Base-by-base conservation (phyloP, 2,113 vertebrate species). In the Hypocryptadius cinnamomeus region DNA sequence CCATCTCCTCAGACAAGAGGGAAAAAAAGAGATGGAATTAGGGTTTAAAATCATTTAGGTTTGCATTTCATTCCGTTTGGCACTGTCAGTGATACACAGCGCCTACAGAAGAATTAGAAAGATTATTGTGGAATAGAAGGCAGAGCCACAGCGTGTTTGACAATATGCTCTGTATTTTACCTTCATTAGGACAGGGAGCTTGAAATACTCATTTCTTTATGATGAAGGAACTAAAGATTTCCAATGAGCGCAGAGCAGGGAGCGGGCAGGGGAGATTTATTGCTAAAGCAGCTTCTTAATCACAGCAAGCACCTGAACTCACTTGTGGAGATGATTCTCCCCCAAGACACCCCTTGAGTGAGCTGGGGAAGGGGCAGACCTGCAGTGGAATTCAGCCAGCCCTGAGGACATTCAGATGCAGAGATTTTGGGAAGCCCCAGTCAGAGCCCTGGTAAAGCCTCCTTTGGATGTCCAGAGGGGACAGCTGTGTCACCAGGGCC, bases 161-260 rank as follows among this genome's bases (percentile, higher is more conserved):
- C 89, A 90, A 74, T 74, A 15, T 5, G 57, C 61, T 91, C 65
- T 6, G 8, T 93, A 71, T 80, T 92, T 90, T 85, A 87, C 87
- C 91, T 91, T 94, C 93, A 88, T 96, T 80, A 95, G 95, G 91
- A 94, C 72, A 57, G 69, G 61, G 77, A 91, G 79, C 78, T 85
- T 89, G 79, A 92, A 95, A 87, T 87, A 61, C 87, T 93, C 84
- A 87, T 93, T 96, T 93, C 90, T 90, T 87, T 77, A 89, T 94
- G 93, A 90, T 91, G 89, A 82, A 96, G 89, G 92, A 76, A 73
- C 71, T 93, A 93, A 95, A 95, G 92, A 93, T 95, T 95, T 95
- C 95, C 93, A 82, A 87, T 89, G 93, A 77, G n/a, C 11, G 4
- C 9, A 8, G 76, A 53, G 79, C 86, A 57, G 1, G 39, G 81